Conservation (phyloP, 1,140 invertebrate species). For the Drosophila kikkawai region DNA sequence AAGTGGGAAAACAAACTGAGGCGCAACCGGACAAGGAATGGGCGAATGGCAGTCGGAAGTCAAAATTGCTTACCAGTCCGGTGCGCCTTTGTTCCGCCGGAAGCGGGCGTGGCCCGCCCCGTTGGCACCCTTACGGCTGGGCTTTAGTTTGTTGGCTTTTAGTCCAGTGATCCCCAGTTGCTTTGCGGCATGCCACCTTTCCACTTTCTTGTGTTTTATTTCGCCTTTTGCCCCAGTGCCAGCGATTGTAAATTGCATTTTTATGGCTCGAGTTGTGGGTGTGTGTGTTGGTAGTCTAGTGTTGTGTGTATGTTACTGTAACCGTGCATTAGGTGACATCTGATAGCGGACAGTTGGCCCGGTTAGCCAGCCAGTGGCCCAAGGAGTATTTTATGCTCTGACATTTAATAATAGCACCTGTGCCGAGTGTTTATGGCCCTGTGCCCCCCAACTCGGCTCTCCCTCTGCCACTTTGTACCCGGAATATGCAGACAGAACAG, state of each 20-base stretch:
- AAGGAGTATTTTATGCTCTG: conserved; percentile 23
- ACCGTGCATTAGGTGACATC: conserved; percentile 69
- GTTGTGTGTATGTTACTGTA: conserved; percentile 11
- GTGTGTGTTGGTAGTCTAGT: conserved; percentile 5
- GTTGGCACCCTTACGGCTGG: conserved; percentile 29
- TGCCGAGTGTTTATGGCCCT: conserved; percentile 53
- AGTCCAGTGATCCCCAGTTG: conserved; percentile 63
- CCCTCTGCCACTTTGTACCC: not conserved
- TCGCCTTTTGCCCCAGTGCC: conserved; percentile 1
- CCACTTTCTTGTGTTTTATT: conserved; percentile 1
- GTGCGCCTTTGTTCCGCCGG: conserved; percentile 25
- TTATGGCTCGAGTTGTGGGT: conserved; percentile 55
- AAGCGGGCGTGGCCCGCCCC: conserved; percentile 32
- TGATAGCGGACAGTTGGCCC: conserved; percentile 45
- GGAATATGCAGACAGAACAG: conserved; percentile 18
- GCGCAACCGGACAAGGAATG: conserved; percentile 13
- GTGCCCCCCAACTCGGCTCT: not conserved
- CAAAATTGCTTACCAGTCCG: conserved; percentile 41
- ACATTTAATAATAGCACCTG: conserved; percentile 53
- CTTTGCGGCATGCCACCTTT: conserved; percentile 27
- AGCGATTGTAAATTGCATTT: conserved; percentile 77
- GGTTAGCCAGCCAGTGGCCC: conserved; percentile 17
- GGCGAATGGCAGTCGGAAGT: conserved; percentile 51
- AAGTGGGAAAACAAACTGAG: conserved; percentile 43
- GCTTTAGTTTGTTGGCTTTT: conserved; percentile 37